These are phyloP conservation scores for Chlorospingus semifuscus DNA, from an alignment of 2,797 vertebrate species.

Conservation along the genomic window DNA sequence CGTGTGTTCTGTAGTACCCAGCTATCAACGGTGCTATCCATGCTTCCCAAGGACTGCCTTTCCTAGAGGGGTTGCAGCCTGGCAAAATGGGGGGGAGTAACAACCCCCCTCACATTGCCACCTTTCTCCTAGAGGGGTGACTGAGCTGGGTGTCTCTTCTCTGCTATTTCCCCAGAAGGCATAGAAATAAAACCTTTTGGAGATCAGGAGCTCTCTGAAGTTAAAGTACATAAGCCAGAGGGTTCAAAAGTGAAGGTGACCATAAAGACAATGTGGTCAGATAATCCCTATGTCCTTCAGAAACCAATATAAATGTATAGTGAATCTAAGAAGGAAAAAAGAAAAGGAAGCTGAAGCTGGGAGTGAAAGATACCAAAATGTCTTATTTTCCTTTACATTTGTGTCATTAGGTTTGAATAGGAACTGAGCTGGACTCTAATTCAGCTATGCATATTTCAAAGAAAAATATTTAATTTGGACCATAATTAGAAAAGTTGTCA, in stretches of 20 bases:
- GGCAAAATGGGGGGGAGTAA: neutral
- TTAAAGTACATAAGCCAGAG: neutral
- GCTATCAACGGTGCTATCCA: accelerated
- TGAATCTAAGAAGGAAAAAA: constrained; percentile 10
- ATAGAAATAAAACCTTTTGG: neutral
- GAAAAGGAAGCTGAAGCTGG: constrained; percentile 14
- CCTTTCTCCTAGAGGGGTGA: neutral
- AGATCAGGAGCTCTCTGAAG: neutral
- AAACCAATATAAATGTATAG: neutral
- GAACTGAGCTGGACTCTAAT: neutral
- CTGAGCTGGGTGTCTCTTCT: neutral
- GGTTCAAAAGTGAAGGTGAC: neutral
- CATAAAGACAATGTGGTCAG: neutral
- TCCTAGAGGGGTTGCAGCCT: neutral
- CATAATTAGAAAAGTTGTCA: neutral
- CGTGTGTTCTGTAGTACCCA: neutral
- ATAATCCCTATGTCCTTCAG: neutral
- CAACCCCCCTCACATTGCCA: neutral
- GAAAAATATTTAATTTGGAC: neutral
- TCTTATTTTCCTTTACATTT: constrained; percentile 3
- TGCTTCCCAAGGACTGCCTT: neutral
- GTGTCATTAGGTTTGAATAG: neutral
- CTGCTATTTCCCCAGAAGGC: neutral
- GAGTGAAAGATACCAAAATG: neutral
- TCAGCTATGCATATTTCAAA: neutral